Evolutionary conservation across 53 echinoderm and acorn worm species (phyloP).

Genomic region (Temnopleurus reevesii): DNA sequence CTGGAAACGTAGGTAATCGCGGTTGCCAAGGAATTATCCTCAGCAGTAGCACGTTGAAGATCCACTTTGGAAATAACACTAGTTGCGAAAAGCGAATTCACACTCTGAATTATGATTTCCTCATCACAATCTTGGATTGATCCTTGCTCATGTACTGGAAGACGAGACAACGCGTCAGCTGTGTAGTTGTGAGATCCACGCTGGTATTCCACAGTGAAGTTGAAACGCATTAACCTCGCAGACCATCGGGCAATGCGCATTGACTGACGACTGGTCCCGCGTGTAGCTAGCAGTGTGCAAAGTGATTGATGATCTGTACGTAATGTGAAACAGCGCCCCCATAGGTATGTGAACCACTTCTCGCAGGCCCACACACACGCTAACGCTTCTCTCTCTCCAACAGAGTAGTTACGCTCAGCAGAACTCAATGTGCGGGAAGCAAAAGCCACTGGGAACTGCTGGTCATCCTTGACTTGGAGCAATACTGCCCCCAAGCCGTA

Average conservation of each 20-base stretch:
- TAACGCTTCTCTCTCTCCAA: conserved; percentile 67
- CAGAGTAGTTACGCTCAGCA: conserved; percentile 62
- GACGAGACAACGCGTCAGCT: background rate
- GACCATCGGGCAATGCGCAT: conserved; percentile 67
- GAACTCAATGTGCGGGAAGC: conserved; percentile 60
- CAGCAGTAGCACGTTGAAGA: conserved; percentile 20
- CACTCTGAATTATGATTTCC: conserved; percentile 29
- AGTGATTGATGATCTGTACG: conserved; percentile 36
- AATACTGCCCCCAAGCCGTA: conserved; percentile 70
- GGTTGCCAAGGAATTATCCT: background rate
- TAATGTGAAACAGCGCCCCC: conserved; percentile 60
- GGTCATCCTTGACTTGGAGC: conserved; percentile 55
- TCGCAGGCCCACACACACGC: conserved; percentile 67
- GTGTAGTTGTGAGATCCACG: conserved; percentile 42
- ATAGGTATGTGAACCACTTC: conserved; percentile 72
- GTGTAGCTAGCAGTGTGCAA: background rate
- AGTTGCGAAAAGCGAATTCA: background rate
- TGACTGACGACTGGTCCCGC: background rate
- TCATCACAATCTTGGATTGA: background rate
- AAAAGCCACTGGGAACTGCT: conserved; percentile 62
- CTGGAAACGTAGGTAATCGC: no score
- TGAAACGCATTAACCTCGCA: conserved; percentile 54
- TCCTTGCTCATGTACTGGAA: background rate
- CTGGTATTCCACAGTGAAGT: conserved; percentile 64
- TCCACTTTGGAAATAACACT: background rate